Evolutionary conservation across 2,113 vertebrate species (phyloP).

Genomic region (Pipra filicauda): DNA sequence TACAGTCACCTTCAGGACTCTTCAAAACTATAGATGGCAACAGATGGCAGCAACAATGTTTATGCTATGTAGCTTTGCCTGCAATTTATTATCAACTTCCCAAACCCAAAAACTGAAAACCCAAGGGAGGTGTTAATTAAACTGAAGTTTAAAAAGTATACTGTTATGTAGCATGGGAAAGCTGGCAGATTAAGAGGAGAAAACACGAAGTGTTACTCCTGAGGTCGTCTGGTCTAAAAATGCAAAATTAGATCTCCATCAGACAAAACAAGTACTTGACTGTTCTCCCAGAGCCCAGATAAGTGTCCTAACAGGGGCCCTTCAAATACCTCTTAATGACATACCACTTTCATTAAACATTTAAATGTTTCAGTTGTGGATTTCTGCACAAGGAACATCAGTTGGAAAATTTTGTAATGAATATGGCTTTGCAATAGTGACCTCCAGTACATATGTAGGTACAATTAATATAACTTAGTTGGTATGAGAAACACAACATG

Average conservation of each 20-base stretch:
- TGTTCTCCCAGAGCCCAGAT: not conserved
- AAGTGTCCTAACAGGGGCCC: not conserved
- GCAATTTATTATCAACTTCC: not conserved
- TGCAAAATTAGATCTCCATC: not conserved
- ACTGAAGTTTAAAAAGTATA: not conserved
- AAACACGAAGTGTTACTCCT: not conserved
- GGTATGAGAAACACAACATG: not conserved
- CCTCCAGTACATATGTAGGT: not conserved
- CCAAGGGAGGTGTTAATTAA: not conserved
- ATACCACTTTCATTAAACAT: not conserved
- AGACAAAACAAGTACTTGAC: not conserved
- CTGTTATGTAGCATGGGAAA: not conserved
- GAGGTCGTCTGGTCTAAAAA: not conserved
- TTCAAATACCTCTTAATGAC: not conserved
- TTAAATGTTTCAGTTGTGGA: not conserved
- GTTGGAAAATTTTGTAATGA: not conserved
- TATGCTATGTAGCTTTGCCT: not conserved
- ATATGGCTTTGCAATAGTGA: not conserved
- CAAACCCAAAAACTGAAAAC: not conserved
- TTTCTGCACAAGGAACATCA: not conserved
- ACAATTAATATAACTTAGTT: not conserved
- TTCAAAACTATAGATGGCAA: not conserved
- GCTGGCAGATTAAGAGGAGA: not conserved
- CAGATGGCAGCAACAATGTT: not conserved
- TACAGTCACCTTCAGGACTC: not conserved